A percentile compares a stretch with the other conserved stretches of the same genome.
phyloP scores from a whole-genome alignment of 2,113 vertebrate species.

The Ceyx cyanopectus region DNA sequence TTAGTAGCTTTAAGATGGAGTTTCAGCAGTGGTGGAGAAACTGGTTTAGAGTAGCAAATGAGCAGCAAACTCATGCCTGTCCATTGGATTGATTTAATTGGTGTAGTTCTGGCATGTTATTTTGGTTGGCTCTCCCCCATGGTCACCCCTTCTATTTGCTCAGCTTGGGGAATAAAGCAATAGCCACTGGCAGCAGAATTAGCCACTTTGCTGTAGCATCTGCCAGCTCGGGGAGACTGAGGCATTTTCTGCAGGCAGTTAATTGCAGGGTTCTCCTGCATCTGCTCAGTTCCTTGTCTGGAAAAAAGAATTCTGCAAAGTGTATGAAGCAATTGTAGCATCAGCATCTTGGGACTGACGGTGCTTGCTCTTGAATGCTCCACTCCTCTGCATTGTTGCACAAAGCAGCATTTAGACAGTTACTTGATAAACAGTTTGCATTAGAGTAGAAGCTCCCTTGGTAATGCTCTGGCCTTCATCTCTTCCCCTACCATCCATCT shows the following conservation, averaged over 20 bases:
- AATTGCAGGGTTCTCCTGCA: not conserved
- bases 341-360: not conserved
- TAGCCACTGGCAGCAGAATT: not conserved
- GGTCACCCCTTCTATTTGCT: not conserved
- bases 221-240: not conserved
- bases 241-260: not conserved
- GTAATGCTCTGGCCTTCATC: slow-evolving; percentile 31
- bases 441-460: not conserved
- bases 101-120: not conserved
- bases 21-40: not conserved
- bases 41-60: not conserved
- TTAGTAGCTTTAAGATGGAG: not conserved
- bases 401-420: not conserved
- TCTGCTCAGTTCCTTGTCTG: not conserved
- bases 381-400: not conserved
- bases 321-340: not conserved
- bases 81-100: not conserved
- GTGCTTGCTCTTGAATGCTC: not conserved
- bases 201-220: not conserved
- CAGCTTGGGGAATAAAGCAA: not conserved
- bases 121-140: not conserved
- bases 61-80: not conserved
- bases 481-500: not conserved
- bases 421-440: slow-evolving; percentile 1
- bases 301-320: not conserved